Evolutionary conservation across 2,797 vertebrate species (phyloP).

Genomic region (Spatula clypeata): DNA sequence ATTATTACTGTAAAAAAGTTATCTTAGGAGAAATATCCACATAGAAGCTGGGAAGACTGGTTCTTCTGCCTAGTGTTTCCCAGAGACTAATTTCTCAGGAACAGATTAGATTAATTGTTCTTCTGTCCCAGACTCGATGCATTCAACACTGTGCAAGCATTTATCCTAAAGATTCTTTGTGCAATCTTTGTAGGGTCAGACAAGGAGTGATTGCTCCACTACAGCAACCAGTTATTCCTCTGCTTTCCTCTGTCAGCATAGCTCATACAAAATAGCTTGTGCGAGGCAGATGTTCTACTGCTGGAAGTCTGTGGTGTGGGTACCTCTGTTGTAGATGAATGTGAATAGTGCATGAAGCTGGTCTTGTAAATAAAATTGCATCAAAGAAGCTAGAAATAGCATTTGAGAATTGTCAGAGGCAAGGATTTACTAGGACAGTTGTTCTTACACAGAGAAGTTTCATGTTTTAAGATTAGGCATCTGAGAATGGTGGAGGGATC

Average conservation of each 20-base stretch:
- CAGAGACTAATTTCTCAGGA: neutral
- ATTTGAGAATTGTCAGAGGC: neutral
- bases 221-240: neutral
- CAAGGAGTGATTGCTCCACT: neutral
- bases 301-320: neutral
- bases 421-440: neutral
- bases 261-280: neutral
- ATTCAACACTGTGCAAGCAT: neutral
- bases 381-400: neutral
- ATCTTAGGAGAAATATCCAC: neutral
- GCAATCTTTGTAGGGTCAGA: neutral
- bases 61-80: neutral
- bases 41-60: neutral
- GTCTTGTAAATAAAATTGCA: neutral
- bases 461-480: neutral
- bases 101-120: neutral
- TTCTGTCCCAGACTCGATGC: neutral
- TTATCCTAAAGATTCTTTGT: neutral
- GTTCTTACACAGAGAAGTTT: neutral
- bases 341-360: neutral
- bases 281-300: neutral
- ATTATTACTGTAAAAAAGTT: neutral
- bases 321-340: neutral
- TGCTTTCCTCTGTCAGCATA: neutral
- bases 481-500: neutral